phyloP scores from a whole-genome alignment of 2,888 invertebrate genomes.

The Teinopalpus imperialis region DNA sequence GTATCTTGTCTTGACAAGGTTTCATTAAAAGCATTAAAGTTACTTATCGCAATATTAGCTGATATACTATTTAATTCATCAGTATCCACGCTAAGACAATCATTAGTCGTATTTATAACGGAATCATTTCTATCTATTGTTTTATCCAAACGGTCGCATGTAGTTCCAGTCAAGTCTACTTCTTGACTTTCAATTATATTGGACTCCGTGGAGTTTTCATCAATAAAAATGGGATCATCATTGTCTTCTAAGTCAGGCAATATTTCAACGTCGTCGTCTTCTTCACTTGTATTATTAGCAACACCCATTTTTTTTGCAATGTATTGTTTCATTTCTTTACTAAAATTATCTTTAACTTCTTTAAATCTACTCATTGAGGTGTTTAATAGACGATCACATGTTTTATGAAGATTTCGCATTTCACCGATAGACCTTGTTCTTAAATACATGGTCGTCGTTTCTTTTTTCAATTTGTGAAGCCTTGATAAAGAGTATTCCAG shows the following conservation, averaged over 20 bases:
- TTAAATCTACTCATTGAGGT: conserved; percentile 78
- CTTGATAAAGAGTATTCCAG: conserved; percentile 79
- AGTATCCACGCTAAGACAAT: conserved; percentile 13
- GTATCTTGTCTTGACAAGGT: neutral
- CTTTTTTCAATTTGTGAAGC: conserved; percentile 75
- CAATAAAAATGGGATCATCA: conserved; percentile 77
- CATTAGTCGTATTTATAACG: conserved; percentile 22
- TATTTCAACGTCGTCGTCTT: conserved; percentile 70
- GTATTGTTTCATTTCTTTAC: conserved; percentile 78
- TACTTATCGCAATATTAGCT: neutral
- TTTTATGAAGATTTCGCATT: conserved; percentile 77
- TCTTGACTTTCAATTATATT: conserved; percentile 54
- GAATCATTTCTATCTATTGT: conserved; percentile 29
- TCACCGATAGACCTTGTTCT: conserved; percentile 71
- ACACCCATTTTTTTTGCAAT: conserved; percentile 53
- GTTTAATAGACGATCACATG: conserved; percentile 77
- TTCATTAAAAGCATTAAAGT: conserved; percentile 5
- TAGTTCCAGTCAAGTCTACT: conserved; percentile 65
- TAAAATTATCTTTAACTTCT: conserved; percentile 79
- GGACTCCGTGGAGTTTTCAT: conserved; percentile 75
- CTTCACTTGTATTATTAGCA: conserved; percentile 48
- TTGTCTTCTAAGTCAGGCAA: conserved; percentile 54
- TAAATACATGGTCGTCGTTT: conserved; percentile 64
- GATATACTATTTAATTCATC: conserved; percentile 8
- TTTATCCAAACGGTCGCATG: conserved; percentile 71